Percentiles rank a stretch among this genome's conserved stretches.
These are phyloP conservation scores for Chaenogobius annularis DNA, from an alignment of 2,113 vertebrate species.

Conservation along the genomic window DNA sequence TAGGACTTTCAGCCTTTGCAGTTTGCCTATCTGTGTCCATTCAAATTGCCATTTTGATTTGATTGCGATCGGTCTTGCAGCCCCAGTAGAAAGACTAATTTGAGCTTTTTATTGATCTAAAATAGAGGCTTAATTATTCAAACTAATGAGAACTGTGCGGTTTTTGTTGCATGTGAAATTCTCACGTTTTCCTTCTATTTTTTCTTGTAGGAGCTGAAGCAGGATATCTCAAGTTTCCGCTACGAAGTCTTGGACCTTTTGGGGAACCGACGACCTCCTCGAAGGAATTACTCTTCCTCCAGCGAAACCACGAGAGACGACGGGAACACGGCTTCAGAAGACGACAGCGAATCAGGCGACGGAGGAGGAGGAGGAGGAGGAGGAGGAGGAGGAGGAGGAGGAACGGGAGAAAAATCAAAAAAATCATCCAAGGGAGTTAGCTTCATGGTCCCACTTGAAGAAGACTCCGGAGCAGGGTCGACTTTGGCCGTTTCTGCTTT, in stretches of 20 bases:
- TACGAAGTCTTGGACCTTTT: conserved; percentile 95
- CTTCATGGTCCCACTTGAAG: conserved; percentile 65
- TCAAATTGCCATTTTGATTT: no score
- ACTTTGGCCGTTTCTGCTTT: conserved; percentile 82
- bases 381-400: neutral
- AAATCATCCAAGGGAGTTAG: conserved; percentile 64
- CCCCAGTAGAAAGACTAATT: no score
- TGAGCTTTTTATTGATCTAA: no score
- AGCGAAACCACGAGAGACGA: conserved; percentile 87
- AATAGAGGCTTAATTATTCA: no score
- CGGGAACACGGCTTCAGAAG: conserved; percentile 59
- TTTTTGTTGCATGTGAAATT: no score
- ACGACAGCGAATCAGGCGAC: conserved; percentile 79
- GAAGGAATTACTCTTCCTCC: conserved; percentile 89
- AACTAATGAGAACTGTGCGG: no score
- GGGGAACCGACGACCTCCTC: conserved; percentile 89
- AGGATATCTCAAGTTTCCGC: conserved; percentile 98
- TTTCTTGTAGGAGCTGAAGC: conserved; percentile 87
- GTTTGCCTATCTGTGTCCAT: no score
- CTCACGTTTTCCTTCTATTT: neutral
- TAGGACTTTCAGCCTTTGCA: no score
- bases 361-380: conserved; percentile 27
- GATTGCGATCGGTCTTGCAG: no score
- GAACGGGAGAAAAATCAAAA: neutral
- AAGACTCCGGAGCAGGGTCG: conserved; percentile 77